phyloP scores from a whole-genome alignment of 2,888 invertebrate genomes.

The Mycogona germanica region DNA sequence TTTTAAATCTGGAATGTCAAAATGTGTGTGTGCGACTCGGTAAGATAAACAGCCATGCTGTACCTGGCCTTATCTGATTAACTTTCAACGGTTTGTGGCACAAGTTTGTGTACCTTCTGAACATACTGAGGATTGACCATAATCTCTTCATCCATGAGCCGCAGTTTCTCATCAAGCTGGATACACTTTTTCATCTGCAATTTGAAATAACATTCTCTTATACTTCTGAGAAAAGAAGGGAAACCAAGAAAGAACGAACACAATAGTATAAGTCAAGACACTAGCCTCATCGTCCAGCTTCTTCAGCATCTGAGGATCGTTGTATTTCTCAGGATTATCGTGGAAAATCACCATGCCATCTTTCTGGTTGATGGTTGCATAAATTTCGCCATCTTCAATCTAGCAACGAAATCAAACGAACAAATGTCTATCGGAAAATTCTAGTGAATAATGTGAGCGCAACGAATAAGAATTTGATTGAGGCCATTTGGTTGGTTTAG shows the following conservation, averaged over 20 bases:
- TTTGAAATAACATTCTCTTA: conserved; percentile 5
- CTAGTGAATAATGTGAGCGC: neutral
- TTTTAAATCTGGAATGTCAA: too few relatives aligned
- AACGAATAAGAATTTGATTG: too few relatives aligned
- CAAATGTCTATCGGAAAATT: conserved; percentile 8
- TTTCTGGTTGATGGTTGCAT: conserved; percentile 91
- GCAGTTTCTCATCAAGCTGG: conserved; percentile 73
- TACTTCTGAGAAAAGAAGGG: neutral
- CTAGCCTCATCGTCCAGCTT: conserved; percentile 59
- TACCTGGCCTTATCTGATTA: neutral
- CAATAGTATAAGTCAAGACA: conserved; percentile 3
- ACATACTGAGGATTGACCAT: conserved; percentile 73
- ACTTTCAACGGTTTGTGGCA: neutral
- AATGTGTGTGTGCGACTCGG: too few relatives aligned
- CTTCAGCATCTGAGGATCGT: conserved; percentile 75
- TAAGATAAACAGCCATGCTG: too few relatives aligned
- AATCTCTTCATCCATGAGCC: conserved; percentile 90
- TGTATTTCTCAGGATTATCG: conserved; percentile 90
- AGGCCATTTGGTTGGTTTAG: too few relatives aligned
- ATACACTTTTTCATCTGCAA: conserved; percentile 68
- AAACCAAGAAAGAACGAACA: neutral
- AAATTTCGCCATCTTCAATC: conserved; percentile 96
- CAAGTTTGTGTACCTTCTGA: conserved; percentile 44
- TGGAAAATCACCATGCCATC: conserved; percentile 97
- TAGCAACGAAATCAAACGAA: conserved; percentile 23